phyloP scores from a whole-genome alignment of 2,797 vertebrate species.

The Sorex maritimensis region DNA sequence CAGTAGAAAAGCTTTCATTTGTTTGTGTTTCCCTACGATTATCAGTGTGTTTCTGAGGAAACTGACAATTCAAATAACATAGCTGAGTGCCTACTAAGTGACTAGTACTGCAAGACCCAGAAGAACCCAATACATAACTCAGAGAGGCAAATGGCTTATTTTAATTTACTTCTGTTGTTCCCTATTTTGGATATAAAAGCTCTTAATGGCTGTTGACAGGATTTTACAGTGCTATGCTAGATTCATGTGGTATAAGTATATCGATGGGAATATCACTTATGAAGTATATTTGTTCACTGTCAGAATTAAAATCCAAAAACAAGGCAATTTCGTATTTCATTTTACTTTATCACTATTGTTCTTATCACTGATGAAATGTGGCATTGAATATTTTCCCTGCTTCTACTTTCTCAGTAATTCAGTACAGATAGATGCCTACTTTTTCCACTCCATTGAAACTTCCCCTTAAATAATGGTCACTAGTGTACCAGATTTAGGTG shows the following conservation, averaged over 20 bases:
- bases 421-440: conserved; percentile 5
- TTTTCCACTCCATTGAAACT: conserved; percentile 48
- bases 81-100: background rate
- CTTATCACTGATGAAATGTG: conserved; percentile 55
- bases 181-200: conserved; percentile 26
- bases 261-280: conserved; percentile 27
- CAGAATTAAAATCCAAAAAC: conserved; percentile 70
- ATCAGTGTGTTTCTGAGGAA: too few species aligned
- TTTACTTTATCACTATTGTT: conserved; percentile 46
- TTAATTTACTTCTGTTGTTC: conserved; percentile 6
- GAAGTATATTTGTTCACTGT: conserved; percentile 34
- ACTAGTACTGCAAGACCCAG: background rate
- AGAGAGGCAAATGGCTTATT: background rate
- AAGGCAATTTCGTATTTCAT: conserved; percentile 59
- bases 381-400: conserved; percentile 22
- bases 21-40: too few species aligned
- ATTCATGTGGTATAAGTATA: conserved; percentile 57
- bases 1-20: background rate
- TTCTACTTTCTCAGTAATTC: conserved; percentile 61
- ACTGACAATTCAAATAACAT: too few species aligned
- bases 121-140: background rate
- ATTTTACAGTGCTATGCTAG: conserved; percentile 32
- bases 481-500: background rate
- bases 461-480: conserved; percentile 43
- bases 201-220: background rate